phyloP scores from a whole-genome alignment of 2,113 vertebrate species.

The Chloropsis hardwickii region DNA sequence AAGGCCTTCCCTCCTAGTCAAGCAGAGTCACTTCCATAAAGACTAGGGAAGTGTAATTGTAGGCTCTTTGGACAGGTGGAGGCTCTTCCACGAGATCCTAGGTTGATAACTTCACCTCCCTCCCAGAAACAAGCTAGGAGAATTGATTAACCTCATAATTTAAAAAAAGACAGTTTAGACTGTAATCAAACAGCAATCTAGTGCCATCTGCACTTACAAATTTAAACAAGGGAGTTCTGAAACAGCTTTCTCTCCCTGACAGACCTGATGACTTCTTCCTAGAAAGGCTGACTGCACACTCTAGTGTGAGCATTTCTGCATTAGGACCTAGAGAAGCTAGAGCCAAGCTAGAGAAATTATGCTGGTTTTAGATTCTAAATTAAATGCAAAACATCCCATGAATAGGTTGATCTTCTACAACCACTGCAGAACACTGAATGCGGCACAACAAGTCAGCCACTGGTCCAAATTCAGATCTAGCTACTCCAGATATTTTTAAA shows the following conservation, averaged over 20 bases:
- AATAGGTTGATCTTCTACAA: background rate
- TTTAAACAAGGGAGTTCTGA: background rate
- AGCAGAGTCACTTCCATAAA: background rate
- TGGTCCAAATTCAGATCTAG: background rate
- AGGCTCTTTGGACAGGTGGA: background rate
- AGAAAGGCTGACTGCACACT: background rate
- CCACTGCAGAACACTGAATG: background rate
- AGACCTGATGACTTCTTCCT: background rate
- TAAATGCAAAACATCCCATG: background rate
- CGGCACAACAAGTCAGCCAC: background rate
- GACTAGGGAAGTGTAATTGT: background rate
- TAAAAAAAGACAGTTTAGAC: background rate
- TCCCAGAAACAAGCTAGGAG: background rate
- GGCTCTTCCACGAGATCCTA: background rate
- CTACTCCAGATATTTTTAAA: background rate
- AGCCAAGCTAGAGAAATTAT: background rate
- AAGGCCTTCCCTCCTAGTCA: background rate
- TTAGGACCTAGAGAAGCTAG: background rate
- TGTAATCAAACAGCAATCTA: background rate
- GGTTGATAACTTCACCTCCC: background rate
- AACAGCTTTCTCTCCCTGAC: background rate
- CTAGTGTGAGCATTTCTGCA: background rate
- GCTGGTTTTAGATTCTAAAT: background rate
- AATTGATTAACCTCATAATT: fast-evolving
- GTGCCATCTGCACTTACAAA: background rate